These are phyloP conservation scores for Drosophila pachea DNA, from an alignment of 1,140 invertebrate species.

Conservation along the genomic window DNA sequence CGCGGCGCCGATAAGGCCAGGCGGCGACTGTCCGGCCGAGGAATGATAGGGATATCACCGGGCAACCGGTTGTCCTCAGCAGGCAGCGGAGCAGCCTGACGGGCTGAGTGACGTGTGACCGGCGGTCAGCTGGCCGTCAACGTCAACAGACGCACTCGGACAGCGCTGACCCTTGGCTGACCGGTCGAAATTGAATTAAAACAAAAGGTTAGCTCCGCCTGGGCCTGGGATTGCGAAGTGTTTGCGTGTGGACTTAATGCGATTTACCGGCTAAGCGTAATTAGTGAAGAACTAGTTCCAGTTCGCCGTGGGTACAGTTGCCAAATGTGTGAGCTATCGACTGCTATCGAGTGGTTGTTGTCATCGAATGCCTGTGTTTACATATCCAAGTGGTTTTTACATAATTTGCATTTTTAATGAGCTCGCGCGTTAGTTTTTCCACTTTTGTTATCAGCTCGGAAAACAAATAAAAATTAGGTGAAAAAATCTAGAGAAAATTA, in stretches of 20 bases:
- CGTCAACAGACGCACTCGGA: constrained; percentile 15
- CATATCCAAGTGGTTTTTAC: constrained; percentile 71
- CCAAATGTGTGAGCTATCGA: background rate
- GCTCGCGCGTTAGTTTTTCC: constrained; percentile 38
- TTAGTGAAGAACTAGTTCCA: constrained; percentile 37
- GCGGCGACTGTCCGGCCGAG: constrained; percentile 6
- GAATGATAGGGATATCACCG: constrained; percentile 22
- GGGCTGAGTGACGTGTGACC: constrained; percentile 69
- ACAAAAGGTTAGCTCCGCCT: constrained; percentile 52
- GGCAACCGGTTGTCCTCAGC: constrained; percentile 50
- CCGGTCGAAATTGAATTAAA: constrained; percentile 69
- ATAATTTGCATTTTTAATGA: constrained; percentile 74
- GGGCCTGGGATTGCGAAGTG: constrained; percentile 34
- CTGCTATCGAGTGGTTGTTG: constrained; percentile 17
- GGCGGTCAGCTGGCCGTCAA: constrained; percentile 60
- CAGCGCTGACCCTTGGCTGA: constrained; percentile 12
- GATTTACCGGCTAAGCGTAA: constrained; percentile 65
- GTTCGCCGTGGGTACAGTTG: constrained; percentile 9
- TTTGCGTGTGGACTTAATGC: constrained; percentile 68
- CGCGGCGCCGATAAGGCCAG: constrained; percentile 42
- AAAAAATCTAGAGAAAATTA: constrained; percentile 62
- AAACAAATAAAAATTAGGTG: constrained; percentile 76
- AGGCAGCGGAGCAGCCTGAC: background rate
- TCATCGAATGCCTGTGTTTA: constrained; percentile 60
- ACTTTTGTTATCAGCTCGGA: constrained; percentile 62